Evolutionary conservation across 2,797 vertebrate genomes (phyloP).

Genomic region (Lerista edwardsae): DNA sequence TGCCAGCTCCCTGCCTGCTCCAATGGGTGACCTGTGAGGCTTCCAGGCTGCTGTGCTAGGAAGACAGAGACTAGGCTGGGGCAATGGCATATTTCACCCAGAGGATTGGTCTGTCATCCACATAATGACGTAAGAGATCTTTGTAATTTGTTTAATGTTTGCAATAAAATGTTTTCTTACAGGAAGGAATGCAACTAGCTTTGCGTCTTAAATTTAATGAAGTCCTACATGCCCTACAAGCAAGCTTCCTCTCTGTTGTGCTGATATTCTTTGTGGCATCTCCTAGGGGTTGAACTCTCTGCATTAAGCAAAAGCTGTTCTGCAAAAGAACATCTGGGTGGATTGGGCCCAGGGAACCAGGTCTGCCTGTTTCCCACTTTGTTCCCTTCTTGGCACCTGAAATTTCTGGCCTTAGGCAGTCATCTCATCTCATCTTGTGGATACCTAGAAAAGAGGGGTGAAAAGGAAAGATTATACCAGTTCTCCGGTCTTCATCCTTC

Average conservation of each 20-base stretch:
- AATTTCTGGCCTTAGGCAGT: neutral
- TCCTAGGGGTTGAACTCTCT: too few relatives aligned
- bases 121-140: conserved; percentile 39
- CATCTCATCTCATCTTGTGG: neutral
- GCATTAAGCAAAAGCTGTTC: neutral
- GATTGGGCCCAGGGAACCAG: neutral
- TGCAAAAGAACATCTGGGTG: neutral
- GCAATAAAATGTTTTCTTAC: conserved; percentile 57
- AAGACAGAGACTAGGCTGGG: too few relatives aligned
- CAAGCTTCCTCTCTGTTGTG: neutral
- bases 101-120: conserved; percentile 1
- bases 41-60: too few relatives aligned
- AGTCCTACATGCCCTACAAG: neutral
- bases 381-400: too few relatives aligned
- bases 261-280: neutral
- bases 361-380: neutral
- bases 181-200: conserved; percentile 56
- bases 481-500: neutral
- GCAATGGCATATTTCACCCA: too few relatives aligned
- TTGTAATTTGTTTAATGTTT: conserved; percentile 56
- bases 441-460: neutral
- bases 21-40: too few relatives aligned
- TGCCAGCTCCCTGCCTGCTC: too few relatives aligned
- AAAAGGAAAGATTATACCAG: neutral
- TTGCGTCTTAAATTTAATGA: conserved; percentile 49